Conservation (phyloP, 1,140 invertebrate genomes). For the Cydia fagiglandana region DNA sequence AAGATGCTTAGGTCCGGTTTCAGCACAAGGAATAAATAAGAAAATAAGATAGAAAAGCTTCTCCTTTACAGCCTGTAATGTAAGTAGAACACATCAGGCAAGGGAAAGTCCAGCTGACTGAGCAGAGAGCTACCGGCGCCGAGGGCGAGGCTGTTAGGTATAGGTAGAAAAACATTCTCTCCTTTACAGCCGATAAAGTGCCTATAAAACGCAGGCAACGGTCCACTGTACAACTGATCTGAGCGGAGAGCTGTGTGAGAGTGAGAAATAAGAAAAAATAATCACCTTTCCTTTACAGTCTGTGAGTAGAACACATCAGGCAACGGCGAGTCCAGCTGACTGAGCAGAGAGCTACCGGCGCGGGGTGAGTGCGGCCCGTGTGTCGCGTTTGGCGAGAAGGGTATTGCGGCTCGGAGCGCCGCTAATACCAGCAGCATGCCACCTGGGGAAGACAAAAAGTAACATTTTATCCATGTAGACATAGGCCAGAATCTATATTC, state of each 20-base stretch:
- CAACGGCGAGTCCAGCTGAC: constrained; percentile 64
- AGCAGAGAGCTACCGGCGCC: constrained; percentile 69
- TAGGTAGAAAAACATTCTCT: too few relatives aligned
- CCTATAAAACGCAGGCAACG: too few relatives aligned
- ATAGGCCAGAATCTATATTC: not conserved
- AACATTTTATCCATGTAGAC: not conserved
- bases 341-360: constrained; percentile 68
- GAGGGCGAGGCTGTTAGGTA: too few relatives aligned
- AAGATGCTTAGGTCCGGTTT: too few relatives aligned
- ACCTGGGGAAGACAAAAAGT: constrained; percentile 42
- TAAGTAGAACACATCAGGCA: constrained; percentile 71
- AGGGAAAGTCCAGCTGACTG: constrained; percentile 64
- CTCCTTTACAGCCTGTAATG: constrained; percentile 57
- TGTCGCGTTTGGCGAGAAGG: constrained; percentile 67
- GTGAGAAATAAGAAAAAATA: not conserved
- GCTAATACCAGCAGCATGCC: constrained; percentile 64
- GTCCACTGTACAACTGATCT: too few relatives aligned
- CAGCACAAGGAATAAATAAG: too few relatives aligned
- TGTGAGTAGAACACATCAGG: constrained; percentile 71
- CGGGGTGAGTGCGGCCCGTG: constrained; percentile 67
- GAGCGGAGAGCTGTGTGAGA: constrained; percentile 50
- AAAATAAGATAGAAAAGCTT: constrained; percentile 39
- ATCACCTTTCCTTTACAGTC: constrained; percentile 55
- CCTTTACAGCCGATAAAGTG: too few relatives aligned
- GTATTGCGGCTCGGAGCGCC: constrained; percentile 62